Base-by-base conservation (phyloP, 2,797 vertebrate species). In the Hemibagrus guttatus region DNA sequence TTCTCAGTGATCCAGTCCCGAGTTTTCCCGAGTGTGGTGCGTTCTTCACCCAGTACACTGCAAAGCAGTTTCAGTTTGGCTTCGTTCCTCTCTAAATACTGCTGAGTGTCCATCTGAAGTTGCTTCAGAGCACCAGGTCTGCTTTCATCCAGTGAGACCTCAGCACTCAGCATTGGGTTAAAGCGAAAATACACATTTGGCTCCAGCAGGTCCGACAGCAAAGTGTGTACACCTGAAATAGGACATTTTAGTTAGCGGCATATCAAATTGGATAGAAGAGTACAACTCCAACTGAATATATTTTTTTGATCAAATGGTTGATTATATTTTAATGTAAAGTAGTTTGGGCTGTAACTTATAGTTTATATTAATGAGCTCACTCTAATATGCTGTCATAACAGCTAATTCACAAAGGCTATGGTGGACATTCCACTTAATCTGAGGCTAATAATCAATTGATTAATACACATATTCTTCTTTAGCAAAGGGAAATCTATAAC, bases 101-200 rank as follows among this genome's bases (percentile, higher is more conserved):
- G 83, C 86, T 93, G 91, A 14, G 95, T 95, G 89, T 96, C 95
- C 11, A 72, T 86, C 82, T 93, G 91, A 78, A 96, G 91, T 89
- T 93, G 93, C 58, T 94, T 91, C 91, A 96, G 88, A 54, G 90
- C 93, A 72, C 26, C 80, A 0, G 93, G 90, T 0, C 94, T 92
- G 90, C 94, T 95, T 90, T 96, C 96, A 4, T 96, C 95, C 83
- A 96, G 91, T 3, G 93, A 92, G 35, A 96, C 95, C 56, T 91
- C 81, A 1, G 91, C 90, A 1, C 92, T 95, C 88, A 96, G 87
- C 94, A 95, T 93, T 58, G 95, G 95, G 91, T 95, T 96, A 88
- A 96, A 96, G 85, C 95, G 93, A 88, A 96, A 96, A 91, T 96
- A 96, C 66, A 95, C 93, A 2, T 95, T 92, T 0, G 92, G 92